Base-by-base conservation (phyloP, 2,888 invertebrate genomes). In the Papilio elwesi region DNA sequence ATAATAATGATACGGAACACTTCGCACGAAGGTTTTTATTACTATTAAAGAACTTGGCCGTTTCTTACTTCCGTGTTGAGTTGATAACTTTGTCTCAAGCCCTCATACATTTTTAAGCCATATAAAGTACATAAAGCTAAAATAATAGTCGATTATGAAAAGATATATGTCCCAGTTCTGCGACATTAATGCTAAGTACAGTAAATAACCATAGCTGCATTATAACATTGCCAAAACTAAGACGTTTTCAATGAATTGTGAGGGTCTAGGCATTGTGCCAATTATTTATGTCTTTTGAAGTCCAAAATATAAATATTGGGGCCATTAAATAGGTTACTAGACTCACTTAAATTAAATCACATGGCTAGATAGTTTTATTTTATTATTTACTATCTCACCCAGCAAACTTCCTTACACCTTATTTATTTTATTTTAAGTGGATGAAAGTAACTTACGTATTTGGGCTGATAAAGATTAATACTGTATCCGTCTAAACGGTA, bases 241-340 rank as follows among this genome's bases (percentile, higher is more conserved):
- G 15, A 62, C 43, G 43, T 62, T 59, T 62, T 62, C n/a, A 43
- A 62, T 15, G 43, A 62, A 43, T 62, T 62, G 48, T 16, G 26
- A 43, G 53, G 16, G 11, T 13, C 48, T 47, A 68, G 68, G 43
- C 68, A 26, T 47, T 43, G 15, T 26, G 55, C 47, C 68, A 55
- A 53, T 67, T 67, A 53, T 68, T 48, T 48, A 68, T 57, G 59
- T 68, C 48, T 16, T 13, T 47, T 49, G 36, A 16, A 48, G n/a
- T 57, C 55, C 68, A 68, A 38, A n/a, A 66, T 53, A 43, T 36
- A 52, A 15, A 65, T 51, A 65, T 49, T 38, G 51, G 48, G 51
- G 36, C n/a, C 36, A n/a, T 26, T n/a, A 36, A 65, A 38, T 65
- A 66, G 53, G 66, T 53, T 67, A 67, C 53, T 43, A 43, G 43